These are phyloP conservation scores for Pipistrellus pygmaeus DNA, from an alignment of 2,797 vertebrate species.

Conservation along the genomic window DNA sequence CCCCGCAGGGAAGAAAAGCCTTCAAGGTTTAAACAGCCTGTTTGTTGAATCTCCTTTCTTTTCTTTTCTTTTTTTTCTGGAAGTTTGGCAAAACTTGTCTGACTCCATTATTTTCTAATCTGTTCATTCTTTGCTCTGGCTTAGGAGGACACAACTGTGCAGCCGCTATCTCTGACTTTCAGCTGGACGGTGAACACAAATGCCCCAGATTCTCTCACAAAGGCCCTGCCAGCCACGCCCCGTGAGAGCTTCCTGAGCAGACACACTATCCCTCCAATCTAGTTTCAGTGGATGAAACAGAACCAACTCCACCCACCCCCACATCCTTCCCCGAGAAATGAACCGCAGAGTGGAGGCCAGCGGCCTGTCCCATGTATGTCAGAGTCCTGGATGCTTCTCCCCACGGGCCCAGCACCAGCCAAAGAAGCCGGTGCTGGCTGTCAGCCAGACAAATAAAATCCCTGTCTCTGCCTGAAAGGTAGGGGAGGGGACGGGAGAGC, in stretches of 20 bases:
- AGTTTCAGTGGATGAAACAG: not conserved
- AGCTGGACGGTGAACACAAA: not conserved
- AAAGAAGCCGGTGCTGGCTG: conserved; percentile 81
- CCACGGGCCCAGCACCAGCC: conserved; percentile 13
- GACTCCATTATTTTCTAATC: conserved; percentile 3
- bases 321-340: not conserved
- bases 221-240: conserved; percentile 22
- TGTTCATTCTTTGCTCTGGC: not conserved
- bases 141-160: not conserved
- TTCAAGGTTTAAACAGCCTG: not conserved
- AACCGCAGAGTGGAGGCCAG: not conserved
- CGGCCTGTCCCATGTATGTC: conserved; percentile 43
- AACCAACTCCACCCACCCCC: not conserved
- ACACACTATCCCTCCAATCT: not conserved
- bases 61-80: not conserved
- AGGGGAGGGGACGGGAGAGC: conserved; percentile 57
- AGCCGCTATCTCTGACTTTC: conserved; percentile 11
- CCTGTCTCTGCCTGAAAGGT: conserved; percentile 79
- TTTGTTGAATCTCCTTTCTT: not conserved
- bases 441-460: conserved; percentile 75
- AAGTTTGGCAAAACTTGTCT: conserved; percentile 1
- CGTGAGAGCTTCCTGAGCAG: not conserved
- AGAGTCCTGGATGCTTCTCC: conserved; percentile 71
- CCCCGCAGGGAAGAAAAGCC: not conserved
- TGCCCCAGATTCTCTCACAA: conserved; percentile 40